Base-by-base conservation (phyloP, 1,140 invertebrate genomes). In the Drosophila cardini region DNA sequence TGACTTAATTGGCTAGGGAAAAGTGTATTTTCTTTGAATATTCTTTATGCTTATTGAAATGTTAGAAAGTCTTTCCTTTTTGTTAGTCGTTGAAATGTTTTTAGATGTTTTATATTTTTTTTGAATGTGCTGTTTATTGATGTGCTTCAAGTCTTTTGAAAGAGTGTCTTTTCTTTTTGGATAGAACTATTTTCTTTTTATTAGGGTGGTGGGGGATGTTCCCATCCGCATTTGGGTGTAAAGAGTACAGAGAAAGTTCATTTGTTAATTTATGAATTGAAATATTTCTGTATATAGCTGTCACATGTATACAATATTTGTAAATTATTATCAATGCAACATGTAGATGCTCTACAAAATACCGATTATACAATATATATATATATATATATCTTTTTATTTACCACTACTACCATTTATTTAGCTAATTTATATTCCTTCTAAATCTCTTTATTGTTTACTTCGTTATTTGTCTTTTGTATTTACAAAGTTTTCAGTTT, bases 281-380 rank as follows among this genome's bases (percentile, higher is more conserved):
- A 62, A 58, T 42, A 42, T 48, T 46, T 42, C 72, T 64, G 72
- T 80, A 71, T 78, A 73, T 80, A 73, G 76, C 69, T 80, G 81
- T 70, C 69, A 64, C 73, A 78, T 74, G 67, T 77, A 72, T 76
- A 81, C 69, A 81, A 76, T 83, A 70, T 84, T 85, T 86, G 82
- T 87, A 84, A 89, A 89, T 89, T 89, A 89, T 89, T 89, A 89
- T 89, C 84, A 78, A 84, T 89, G 80, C 84, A 89, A 89, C 84
- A 85, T 87, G 83, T 86, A 86, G 83, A 86, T 87, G 73, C 76
- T 86, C 83, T 87, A 87, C 84, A 87, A 87, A 87, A 87, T 89
- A 86, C 82, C 83, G 76, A 87, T 26, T 26, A 26, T n/a, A n/a
- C n/a, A n/a, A n/a, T n/a, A n/a, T n/a, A n/a, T n/a, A n/a, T n/a